phyloP scores from a whole-genome alignment of 2,888 invertebrate species.

The Euplagia quadripunctaria region DNA sequence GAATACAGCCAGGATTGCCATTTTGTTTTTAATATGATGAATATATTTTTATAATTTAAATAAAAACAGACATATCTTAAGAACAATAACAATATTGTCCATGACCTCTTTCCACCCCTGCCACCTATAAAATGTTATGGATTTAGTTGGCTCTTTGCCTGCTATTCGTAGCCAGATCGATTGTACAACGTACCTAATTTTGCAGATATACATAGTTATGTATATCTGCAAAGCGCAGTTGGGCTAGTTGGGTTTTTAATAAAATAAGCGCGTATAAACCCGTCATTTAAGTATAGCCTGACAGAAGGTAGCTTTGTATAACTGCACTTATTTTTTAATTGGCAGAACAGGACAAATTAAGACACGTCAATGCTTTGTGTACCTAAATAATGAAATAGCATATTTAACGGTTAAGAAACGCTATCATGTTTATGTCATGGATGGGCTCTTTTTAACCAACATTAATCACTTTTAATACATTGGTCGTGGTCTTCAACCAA shows the following conservation, averaged over 20 bases:
- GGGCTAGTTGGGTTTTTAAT: neutral
- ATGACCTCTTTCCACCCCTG: conserved; percentile 14
- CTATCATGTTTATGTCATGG: neutral
- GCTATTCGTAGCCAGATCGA: conserved; percentile 36
- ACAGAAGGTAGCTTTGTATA: neutral
- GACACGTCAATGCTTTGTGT: neutral
- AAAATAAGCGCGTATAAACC: neutral
- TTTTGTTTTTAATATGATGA: neutral
- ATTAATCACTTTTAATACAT: neutral
- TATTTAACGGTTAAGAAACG: too few relatives aligned
- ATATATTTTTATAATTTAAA: neutral
- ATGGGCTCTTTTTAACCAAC: neutral
- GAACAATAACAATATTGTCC: conserved; percentile 7
- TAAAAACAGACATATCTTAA: neutral
- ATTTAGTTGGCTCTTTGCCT: conserved; percentile 45
- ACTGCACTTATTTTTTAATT: neutral
- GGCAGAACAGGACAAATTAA: neutral
- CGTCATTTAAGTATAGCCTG: neutral
- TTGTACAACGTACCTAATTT: conserved; percentile 21
- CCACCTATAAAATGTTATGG: conserved; percentile 24
- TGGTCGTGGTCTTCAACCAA: neutral
- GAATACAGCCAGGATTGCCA: neutral
- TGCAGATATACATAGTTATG: conserved; percentile 2
- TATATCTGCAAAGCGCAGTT: too few relatives aligned
- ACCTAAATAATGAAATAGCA: neutral